Percentiles rank a stretch among this genome's conserved stretches.
These are phyloP conservation scores for Syritta pipiens DNA, from an alignment of 2,888 invertebrate genomes.

Conservation along the genomic window DNA sequence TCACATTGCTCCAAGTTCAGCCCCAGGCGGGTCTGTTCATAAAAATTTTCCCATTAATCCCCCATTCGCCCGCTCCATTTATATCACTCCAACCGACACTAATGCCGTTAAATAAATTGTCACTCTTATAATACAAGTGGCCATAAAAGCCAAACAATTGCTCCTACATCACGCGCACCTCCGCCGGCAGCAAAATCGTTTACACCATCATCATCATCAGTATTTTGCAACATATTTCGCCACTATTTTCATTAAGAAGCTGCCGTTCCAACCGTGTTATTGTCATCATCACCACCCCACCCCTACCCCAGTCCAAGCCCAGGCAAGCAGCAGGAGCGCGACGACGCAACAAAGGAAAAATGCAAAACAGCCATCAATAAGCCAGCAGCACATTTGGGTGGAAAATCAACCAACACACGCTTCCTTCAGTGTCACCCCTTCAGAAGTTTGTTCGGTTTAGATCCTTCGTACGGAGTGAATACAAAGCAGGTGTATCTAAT, in stretches of 20 bases:
- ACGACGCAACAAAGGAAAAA: background rate
- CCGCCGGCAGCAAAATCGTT: background rate
- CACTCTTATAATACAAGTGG: conserved; percentile 50
- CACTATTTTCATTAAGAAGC: conserved; percentile 55
- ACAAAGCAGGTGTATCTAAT: conserved; percentile 44
- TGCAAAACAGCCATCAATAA: conserved; percentile 58
- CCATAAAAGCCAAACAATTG: conserved; percentile 60
- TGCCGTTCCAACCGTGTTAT: conserved; percentile 1
- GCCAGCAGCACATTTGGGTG: conserved; percentile 50
- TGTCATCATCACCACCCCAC: background rate
- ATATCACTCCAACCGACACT: conserved; percentile 41
- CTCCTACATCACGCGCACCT: conserved; percentile 1
- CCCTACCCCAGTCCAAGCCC: background rate
- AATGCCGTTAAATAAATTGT: conserved; percentile 65
- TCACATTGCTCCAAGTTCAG: background rate
- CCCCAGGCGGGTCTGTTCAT: conserved; percentile 22
- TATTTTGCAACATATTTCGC: conserved; percentile 47
- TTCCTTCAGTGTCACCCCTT: conserved; percentile 28
- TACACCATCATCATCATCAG: conserved; percentile 4
- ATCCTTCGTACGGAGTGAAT: conserved; percentile 11
- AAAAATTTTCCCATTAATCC: conserved; percentile 46
- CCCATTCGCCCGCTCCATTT: conserved; percentile 39
- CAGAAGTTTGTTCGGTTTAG: background rate
- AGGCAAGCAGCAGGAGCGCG: background rate
- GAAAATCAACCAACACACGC: conserved; percentile 46